phyloP scores from a whole-genome alignment of 2,888 invertebrate genomes.

The Drosophila macrospina region DNA sequence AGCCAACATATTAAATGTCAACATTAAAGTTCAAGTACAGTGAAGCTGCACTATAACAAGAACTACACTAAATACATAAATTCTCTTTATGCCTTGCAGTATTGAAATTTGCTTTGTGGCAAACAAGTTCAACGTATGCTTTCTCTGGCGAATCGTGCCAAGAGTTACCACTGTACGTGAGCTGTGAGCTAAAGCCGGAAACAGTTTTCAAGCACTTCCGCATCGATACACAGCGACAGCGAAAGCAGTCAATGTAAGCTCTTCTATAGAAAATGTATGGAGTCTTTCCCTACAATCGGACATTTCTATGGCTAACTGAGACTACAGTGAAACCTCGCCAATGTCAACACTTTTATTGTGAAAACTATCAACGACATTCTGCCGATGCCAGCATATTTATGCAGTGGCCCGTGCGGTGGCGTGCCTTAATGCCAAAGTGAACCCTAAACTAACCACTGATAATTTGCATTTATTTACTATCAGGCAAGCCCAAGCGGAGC shows the following conservation, averaged over 20 bases:
- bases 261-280: no score
- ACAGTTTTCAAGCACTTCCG: slow-evolving; percentile 1
- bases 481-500: slow-evolving; percentile 1
- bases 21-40: background rate
- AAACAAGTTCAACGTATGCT: no score
- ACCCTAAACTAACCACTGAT: slow-evolving; percentile 18
- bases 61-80: background rate
- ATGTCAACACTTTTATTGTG: background rate
- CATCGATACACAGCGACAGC: background rate
- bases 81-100: background rate
- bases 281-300: background rate
- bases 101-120: no score
- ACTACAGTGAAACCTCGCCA: background rate
- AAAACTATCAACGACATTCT: slow-evolving; percentile 1
- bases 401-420: slow-evolving; percentile 4
- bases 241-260: background rate
- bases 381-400: slow-evolving; percentile 22
- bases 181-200: background rate
- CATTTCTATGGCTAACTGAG: background rate
- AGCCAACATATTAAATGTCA: background rate
- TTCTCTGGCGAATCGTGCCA: no score
- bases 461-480: slow-evolving; percentile 33
- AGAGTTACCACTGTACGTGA: background rate
- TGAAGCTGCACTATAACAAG: background rate
- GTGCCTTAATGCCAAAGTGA: slow-evolving; percentile 12